Percentiles rank a stretch among this genome's conserved stretches.
phyloP scores from a whole-genome alignment of 2,113 vertebrate genomes.

The Bubo scandiacus region DNA sequence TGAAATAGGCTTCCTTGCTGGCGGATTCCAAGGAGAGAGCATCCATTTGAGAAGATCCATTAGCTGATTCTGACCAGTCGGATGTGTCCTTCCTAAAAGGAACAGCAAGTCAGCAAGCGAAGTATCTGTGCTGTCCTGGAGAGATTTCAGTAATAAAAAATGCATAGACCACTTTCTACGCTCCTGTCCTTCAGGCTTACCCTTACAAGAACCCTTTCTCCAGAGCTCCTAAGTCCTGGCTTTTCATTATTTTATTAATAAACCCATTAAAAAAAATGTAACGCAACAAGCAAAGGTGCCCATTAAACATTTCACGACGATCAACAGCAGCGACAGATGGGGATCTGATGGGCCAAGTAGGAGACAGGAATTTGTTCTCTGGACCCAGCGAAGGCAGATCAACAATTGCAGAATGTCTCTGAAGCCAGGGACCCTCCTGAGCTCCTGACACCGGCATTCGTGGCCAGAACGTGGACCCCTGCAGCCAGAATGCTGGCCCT shows the following conservation, averaged over 20 bases:
- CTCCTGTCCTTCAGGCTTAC: background rate
- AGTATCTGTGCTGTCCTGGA: background rate
- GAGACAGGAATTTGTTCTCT: fast-evolving
- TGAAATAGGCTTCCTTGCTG: constrained; percentile 91
- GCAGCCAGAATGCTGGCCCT: fast-evolving
- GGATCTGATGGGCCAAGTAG: background rate
- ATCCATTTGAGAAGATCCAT: constrained; percentile 53
- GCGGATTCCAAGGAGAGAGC: constrained; percentile 77
- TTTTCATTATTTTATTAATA: background rate
- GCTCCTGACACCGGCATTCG: fast-evolving
- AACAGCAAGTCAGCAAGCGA: background rate
- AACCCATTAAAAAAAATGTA: background rate
- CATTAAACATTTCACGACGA: background rate
- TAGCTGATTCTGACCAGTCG: background rate
- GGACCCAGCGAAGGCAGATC: fast-evolving
- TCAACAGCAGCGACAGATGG: fast-evolving
- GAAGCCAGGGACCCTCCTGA: background rate
- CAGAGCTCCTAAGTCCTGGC: background rate
- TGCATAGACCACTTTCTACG: fast-evolving
- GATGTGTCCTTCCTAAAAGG: constrained; percentile 60
- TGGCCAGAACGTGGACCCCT: fast-evolving
- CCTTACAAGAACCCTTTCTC: background rate
- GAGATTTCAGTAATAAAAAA: background rate
- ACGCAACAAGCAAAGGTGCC: fast-evolving
- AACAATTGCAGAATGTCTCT: fast-evolving